A percentile compares a stretch with the other conserved stretches of the same genome.
Evolutionary conservation across 2,888 invertebrate species (phyloP).

Genomic region (Mesochorus sp.): DNA sequence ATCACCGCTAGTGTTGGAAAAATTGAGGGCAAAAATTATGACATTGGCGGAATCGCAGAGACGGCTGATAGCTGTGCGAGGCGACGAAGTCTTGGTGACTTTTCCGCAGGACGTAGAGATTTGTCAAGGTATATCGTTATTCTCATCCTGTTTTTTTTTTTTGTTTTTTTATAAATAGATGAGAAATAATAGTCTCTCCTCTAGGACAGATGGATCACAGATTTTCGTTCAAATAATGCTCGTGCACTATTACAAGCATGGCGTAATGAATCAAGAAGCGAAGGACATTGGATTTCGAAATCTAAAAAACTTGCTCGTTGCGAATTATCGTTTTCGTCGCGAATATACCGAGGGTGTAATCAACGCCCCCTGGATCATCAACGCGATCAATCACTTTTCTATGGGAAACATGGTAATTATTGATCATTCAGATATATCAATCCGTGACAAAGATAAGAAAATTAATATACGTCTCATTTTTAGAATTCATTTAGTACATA

Average conservation of each 20-base stretch:
- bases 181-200: no score
- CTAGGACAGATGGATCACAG: no score
- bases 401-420: conserved; percentile 58
- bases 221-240: no score
- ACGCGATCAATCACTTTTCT: conserved; percentile 82
- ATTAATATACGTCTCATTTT: not conserved
- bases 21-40: conserved; percentile 77
- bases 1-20: conserved; percentile 76
- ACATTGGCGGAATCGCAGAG: conserved; percentile 65
- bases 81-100: conserved; percentile 33
- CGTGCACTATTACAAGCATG: conserved; percentile 72
- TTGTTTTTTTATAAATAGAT: no score
- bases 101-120: conserved; percentile 61
- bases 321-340: conserved; percentile 82
- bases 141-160: conserved; percentile 1
- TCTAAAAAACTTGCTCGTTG: no score
- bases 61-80: conserved; percentile 60
- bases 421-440: not conserved
- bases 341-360: conserved; percentile 82
- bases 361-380: conserved; percentile 83
- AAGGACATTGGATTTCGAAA: no score
- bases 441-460: not conserved
- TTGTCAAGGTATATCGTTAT: conserved; percentile 46
- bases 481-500: not conserved
- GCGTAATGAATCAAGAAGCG: conserved; percentile 67